phyloP scores from a whole-genome alignment of 2,797 vertebrate genomes.

The Limnodromus scolopaceus region DNA sequence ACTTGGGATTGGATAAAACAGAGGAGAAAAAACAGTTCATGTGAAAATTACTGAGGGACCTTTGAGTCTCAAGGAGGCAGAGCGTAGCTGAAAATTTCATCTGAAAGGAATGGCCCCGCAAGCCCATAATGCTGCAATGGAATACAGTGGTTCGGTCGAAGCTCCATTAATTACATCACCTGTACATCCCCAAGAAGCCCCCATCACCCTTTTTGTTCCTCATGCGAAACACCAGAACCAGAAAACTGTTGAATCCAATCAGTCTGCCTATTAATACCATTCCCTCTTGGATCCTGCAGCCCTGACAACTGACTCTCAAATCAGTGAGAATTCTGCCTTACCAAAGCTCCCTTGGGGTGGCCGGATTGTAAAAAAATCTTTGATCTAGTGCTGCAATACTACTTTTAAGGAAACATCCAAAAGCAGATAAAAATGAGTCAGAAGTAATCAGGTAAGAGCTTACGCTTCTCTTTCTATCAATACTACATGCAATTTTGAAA shows the following conservation, averaged over 20 bases:
- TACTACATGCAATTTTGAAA: rapidly evolving
- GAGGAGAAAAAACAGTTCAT: not conserved
- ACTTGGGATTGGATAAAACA: not conserved
- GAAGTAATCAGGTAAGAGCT: not conserved
- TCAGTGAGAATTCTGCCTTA: not conserved
- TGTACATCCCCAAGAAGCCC: not conserved
- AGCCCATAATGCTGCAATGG: not conserved
- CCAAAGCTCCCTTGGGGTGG: not conserved
- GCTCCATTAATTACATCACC: not conserved
- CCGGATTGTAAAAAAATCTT: rapidly evolving
- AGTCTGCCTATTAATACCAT: not conserved
- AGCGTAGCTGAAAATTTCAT: not conserved
- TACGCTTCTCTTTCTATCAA: not conserved
- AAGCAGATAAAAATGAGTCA: not conserved
- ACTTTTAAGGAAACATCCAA: not conserved
- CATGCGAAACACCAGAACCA: not conserved
- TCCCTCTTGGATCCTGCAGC: not conserved
- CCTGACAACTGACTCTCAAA: not conserved
- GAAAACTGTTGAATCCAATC: not conserved
- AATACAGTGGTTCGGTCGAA: rapidly evolving
- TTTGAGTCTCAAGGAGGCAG: not conserved
- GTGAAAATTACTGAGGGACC: not conserved
- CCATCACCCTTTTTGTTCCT: not conserved
- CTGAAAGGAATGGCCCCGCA: not conserved
- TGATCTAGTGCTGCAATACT: not conserved